A percentile compares a stretch with the other conserved stretches of the same genome.
phyloP scores from a whole-genome alignment of 1,140 invertebrate species.

The Adoxophyes honmai region DNA sequence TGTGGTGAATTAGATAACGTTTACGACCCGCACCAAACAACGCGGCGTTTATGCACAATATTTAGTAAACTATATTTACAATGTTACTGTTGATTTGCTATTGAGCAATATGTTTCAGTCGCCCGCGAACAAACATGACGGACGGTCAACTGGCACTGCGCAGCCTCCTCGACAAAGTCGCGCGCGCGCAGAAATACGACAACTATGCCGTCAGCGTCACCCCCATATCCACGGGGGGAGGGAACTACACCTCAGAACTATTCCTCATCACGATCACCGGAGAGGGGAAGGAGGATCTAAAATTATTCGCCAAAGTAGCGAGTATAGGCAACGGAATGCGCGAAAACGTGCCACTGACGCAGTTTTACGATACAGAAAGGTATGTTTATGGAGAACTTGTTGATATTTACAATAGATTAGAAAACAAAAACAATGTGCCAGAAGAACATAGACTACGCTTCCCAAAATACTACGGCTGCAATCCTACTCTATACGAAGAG shows the following conservation, averaged over 20 bases:
- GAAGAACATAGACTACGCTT: slow-evolving; percentile 19
- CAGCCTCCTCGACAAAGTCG: slow-evolving; percentile 19
- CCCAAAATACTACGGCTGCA: slow-evolving; percentile 40
- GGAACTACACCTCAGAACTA: slow-evolving; percentile 33
- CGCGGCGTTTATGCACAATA: background rate
- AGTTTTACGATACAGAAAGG: slow-evolving; percentile 26
- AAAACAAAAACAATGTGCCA: slow-evolving; percentile 27
- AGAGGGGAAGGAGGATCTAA: slow-evolving; percentile 15
- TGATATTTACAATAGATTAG: slow-evolving; percentile 20
- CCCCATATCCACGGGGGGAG: slow-evolving; percentile 26
- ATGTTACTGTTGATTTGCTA: background rate
- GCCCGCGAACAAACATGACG: slow-evolving; percentile 29
- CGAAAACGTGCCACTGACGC: background rate
- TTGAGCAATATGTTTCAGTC: slow-evolving; percentile 14
- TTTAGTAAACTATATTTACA: background rate
- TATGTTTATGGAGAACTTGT: slow-evolving; percentile 30
- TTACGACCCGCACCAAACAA: background rate
- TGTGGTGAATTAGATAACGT: too few relatives aligned
- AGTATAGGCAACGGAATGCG: slow-evolving; percentile 25
- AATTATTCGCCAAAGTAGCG: slow-evolving; percentile 39
- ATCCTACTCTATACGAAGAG: slow-evolving; percentile 31
- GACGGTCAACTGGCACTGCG: slow-evolving; percentile 17
- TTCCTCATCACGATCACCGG: slow-evolving; percentile 23
- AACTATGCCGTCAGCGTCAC: slow-evolving; percentile 17
- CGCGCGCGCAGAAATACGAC: slow-evolving; percentile 14